Evolutionary conservation across 2,113 vertebrate genomes (phyloP), one percentile per base, ranked within the genome.

Genomic region (Bos indicus): DNA sequence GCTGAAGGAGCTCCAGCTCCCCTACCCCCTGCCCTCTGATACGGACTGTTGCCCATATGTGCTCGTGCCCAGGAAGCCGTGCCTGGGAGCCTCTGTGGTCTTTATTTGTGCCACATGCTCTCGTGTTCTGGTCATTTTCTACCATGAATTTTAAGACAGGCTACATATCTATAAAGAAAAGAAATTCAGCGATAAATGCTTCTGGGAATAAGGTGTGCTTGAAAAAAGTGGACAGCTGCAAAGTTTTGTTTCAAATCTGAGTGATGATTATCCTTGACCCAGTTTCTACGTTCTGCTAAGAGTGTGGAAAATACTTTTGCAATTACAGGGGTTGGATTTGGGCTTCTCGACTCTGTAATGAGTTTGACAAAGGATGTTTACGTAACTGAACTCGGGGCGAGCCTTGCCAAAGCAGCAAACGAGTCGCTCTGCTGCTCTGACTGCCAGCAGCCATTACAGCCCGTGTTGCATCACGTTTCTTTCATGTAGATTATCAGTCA

Each of bases 221-320:
- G 64, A 6, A 46, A 48, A 57, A n/a, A 52, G 4, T 81, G 26
- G 5, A 62, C 59, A 52, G 71, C 77, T 25, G 26, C 25, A 48
- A 10, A 94, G 5, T 51, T 96, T 60, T 28, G 48, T 77, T 88
- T 94, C 33, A 48, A n/a, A 40, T 88, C 74, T 93, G 71, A 30
- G n/a, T n/a, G 26, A 36, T 59, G 28, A 82, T 86, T 19, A 48
- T 36, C 36, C 19, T 94, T 89, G 59, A 96, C 30, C 17, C 56
- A 95, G 82, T 91, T 95, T 93, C 78, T 91, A 43, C 23, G 25
- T 74, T 97, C 89, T 88, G 88, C 84, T 86, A 88, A 96, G 60
- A 96, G 67, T 40, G 12, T 95, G 57, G 48, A 94, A 83, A 93
- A 81, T 33, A 48, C 57, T 71, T 97, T 77, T 88, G 64, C 33